Evolutionary conservation across 2,888 invertebrate genomes (phyloP), one percentile per base, ranked within the genome.

Genomic region (Carpatolechia fugitivella): DNA sequence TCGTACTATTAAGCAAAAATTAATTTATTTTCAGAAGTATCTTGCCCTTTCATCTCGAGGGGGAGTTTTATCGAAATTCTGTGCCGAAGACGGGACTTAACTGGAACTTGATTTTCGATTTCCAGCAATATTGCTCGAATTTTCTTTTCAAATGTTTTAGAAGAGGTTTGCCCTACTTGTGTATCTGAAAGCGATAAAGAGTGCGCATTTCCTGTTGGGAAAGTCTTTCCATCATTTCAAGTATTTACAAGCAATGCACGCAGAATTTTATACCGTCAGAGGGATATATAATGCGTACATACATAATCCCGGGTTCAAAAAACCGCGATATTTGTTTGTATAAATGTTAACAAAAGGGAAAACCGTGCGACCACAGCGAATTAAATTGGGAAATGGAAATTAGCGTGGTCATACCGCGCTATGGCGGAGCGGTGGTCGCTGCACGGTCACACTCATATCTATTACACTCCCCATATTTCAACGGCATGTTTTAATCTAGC

Each of bases 371-470:
- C 55, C 59, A 47, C 57, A 59, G 46, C 44, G 52, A 54, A 59
- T 55, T 53, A 53, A 50, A 38, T 50, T 53, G 46, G 41, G 20
- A 51, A 59, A 56, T 51, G 59, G 53, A 38, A 55, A 53, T 59
- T 56, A 59, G 38, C 13, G 29, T 38, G 38, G 38, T 36, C 16
- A 36, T 49, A 35, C 29, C 44, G 7, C 5, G 40, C 40, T 6
- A n/a, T 13, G 13, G 1, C 13, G 16, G 14, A 14, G 16, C 16
- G 8, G 33, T 1, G 24, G 20, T 24, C 29, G 29, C 44, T 29
- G 44, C 44, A 13, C 44, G 44, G 20, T 44, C n/a, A n/a, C n/a
- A n/a, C n/a, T n/a, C 44, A 44, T 44, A 44, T 44, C 44, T 44
- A 29, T 44, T 44, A 29, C 44, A 44, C 20, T 29, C 3, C 7